phyloP scores from a whole-genome alignment of 2,888 invertebrate genomes.

The Andrena hattorfiana region DNA sequence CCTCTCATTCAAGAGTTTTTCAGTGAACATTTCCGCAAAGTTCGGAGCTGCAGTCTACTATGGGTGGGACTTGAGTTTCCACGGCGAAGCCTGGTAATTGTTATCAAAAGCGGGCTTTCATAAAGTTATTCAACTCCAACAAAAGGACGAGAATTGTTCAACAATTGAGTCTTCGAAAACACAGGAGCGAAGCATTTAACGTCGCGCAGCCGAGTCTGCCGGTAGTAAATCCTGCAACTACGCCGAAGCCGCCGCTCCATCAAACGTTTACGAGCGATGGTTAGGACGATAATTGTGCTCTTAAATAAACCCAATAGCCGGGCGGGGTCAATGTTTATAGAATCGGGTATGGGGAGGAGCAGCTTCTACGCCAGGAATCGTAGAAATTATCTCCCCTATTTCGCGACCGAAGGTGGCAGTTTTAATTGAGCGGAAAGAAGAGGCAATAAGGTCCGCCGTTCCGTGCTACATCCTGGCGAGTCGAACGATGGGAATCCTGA shows the following conservation, averaged over 20 bases:
- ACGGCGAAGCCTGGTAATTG: neutral
- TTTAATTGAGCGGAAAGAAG: slow-evolving; percentile 26
- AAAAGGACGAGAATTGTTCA: neutral
- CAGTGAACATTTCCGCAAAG: neutral
- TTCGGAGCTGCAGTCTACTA: neutral
- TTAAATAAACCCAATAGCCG: slow-evolving; percentile 4
- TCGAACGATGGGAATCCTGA: neutral
- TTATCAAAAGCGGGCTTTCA: no score
- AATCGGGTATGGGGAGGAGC: neutral
- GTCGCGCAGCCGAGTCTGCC: neutral
- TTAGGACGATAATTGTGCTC: neutral
- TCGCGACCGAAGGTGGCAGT: slow-evolving; percentile 1
- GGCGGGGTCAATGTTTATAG: neutral
- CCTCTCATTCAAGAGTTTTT: neutral
- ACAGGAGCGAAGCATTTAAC: neutral
- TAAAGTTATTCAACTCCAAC: neutral
- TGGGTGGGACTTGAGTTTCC: neutral
- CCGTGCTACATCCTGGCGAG: neutral
- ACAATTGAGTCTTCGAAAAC: neutral
- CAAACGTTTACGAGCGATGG: slow-evolving; percentile 9
- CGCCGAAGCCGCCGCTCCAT: neutral
- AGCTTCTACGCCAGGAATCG: neutral
- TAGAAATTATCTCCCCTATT: slow-evolving; percentile 16
- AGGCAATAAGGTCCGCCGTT: slow-evolving; percentile 12
- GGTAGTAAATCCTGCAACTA: neutral